Conservation (phyloP, 2,888 invertebrate species). For the Thelaira solivaga region DNA sequence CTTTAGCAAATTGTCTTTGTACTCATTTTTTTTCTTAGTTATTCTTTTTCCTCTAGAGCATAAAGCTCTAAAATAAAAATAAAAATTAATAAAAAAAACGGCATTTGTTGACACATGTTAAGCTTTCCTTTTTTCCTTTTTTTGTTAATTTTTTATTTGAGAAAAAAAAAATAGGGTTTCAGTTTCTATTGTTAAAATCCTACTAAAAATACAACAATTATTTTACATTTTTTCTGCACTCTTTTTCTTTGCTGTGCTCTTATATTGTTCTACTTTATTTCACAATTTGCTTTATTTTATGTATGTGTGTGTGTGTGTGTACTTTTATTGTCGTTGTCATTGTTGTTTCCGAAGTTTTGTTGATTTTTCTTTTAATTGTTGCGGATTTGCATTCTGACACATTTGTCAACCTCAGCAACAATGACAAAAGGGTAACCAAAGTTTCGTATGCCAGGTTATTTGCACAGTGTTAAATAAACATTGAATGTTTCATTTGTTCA, state of each 20-base stretch:
- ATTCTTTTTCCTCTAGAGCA: conserved; percentile 26
- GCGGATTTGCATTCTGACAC: conserved; percentile 77
- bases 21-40: conserved; percentile 40
- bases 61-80: conserved; percentile 52
- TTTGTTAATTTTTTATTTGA: conserved; percentile 11
- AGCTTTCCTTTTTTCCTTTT: conserved; percentile 8
- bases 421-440: conserved; percentile 68
- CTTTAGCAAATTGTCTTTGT: conserved; percentile 50
- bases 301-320: not conserved
- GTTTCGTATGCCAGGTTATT: conserved; percentile 66
- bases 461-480: conserved; percentile 58
- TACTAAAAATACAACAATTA: conserved; percentile 58
- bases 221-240: conserved; percentile 31
- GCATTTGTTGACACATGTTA: conserved; percentile 64
- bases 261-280: conserved; percentile 58
- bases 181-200: conserved; percentile 55
- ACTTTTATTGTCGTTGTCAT: conserved; percentile 40
- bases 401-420: conserved; percentile 75
- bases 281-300: conserved; percentile 18
- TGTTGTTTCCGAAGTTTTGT: conserved; percentile 67
- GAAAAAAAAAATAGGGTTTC: conserved; percentile 40
- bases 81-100: conserved; percentile 41
- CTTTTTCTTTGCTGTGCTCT: not conserved
- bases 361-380: conserved; percentile 76
- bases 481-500: conserved; percentile 18